Conservation (phyloP, 2,113 vertebrate genomes). For the Microcebus ravelobensis region DNA sequence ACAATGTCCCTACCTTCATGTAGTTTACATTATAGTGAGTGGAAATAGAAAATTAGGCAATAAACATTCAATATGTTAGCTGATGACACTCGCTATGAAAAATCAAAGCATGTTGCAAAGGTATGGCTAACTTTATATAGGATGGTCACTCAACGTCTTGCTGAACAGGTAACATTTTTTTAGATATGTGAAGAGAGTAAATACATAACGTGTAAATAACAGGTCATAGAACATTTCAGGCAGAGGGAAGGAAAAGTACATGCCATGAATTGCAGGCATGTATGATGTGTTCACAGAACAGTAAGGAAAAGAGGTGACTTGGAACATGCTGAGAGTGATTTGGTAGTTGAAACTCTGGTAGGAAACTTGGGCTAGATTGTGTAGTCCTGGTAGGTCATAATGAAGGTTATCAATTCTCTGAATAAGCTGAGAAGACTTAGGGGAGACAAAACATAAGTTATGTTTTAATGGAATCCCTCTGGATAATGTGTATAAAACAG, state of each 20-base stretch:
- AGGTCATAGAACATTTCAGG: background rate
- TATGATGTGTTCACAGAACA: background rate
- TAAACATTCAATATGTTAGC: background rate
- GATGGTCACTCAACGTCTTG: background rate
- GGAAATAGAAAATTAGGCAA: background rate
- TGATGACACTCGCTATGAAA: background rate
- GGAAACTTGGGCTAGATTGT: background rate
- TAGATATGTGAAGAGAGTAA: background rate
- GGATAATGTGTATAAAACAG: background rate
- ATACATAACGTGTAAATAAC: background rate
- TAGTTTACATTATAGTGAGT: background rate
- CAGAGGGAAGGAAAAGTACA: background rate
- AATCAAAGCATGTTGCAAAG: background rate
- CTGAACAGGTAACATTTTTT: background rate
- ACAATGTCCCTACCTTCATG: background rate
- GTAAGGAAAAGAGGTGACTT: background rate
- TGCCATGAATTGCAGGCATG: background rate
- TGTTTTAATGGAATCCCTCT: background rate
- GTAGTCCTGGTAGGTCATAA: background rate
- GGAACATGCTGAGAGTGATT: background rate
- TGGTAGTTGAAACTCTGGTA: background rate
- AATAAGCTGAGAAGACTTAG: background rate
- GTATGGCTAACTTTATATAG: background rate
- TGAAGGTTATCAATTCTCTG: background rate
- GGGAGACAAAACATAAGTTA: background rate